A percentile compares a stretch with the other conserved stretches of the same genome.
phyloP scores from a whole-genome alignment of 2,797 vertebrate species.

The Notoglanidium macrostoma region DNA sequence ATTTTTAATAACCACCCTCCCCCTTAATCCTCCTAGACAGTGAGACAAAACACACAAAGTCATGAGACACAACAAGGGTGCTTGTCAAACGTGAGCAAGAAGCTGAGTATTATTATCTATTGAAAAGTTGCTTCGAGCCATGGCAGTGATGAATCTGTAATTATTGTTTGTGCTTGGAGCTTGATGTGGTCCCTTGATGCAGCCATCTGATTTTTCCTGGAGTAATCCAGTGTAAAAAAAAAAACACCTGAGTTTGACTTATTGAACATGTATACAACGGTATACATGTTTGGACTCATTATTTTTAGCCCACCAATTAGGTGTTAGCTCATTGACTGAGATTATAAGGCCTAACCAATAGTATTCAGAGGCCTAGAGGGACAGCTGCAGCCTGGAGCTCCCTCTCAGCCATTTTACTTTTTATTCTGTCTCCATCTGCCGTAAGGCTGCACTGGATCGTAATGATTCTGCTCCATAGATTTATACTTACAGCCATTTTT shows the following conservation, averaged over 20 bases:
- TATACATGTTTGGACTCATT: constrained; percentile 20
- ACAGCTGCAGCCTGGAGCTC: constrained; percentile 59
- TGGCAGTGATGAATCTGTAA: constrained; percentile 44
- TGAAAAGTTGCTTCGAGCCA: constrained; percentile 45
- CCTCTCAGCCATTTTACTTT: constrained; percentile 55
- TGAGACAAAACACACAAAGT: constrained; percentile 35
- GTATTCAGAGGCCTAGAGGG: constrained; percentile 51
- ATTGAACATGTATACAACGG: constrained; percentile 17
- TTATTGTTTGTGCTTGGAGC: constrained; percentile 38
- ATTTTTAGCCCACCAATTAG: constrained; percentile 39
- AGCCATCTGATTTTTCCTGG: constrained; percentile 19
- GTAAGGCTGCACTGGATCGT: constrained; percentile 46
- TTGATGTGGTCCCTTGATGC: constrained; percentile 43
- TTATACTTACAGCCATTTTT: constrained; percentile 44
- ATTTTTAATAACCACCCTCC: constrained; percentile 39
- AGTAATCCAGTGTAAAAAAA: constrained; percentile 31
- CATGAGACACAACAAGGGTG: constrained; percentile 38
- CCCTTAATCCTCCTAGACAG: constrained; percentile 28
- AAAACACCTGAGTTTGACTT: constrained; percentile 24
- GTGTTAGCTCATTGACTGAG: constrained; percentile 45
- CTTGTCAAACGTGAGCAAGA: constrained; percentile 33
- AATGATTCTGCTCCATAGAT: constrained; percentile 55
- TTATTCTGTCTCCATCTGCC: constrained; percentile 48
- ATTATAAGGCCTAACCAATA: constrained; percentile 49
- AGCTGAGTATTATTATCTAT: constrained; percentile 42